Evolutionary conservation across 2,113 vertebrate genomes (phyloP), one percentile per base, ranked within the genome.

Genomic region (Leucoraja erinaceus): DNA sequence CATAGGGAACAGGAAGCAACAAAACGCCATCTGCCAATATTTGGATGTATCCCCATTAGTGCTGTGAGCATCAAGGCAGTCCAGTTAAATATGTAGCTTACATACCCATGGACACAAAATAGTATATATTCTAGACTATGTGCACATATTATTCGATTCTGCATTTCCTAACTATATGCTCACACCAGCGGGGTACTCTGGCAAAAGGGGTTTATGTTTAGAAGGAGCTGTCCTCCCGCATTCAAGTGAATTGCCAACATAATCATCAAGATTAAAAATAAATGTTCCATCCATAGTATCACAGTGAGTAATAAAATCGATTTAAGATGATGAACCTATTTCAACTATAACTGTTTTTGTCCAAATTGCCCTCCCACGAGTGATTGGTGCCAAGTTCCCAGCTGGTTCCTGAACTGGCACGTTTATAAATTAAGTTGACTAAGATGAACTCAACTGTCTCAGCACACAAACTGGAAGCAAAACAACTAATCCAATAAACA

Each of bases 401-500:
- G 90, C 90, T 72, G 66, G 66, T 72, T 54, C 90, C 20, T 47
- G 66, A 91, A 91, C 31, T 72, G 68, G 31, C 83, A 88, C 6
- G 28, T 88, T 88, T 63, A 14, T 63, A 16, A 88, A 88, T 88
- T 56, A 88, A 59, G 61, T 88, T 61, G 83, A 88, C 28, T 18
- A 63, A 31, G 83, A 31, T 66, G 59, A 33, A 66, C 83, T 16
- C 59, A 66, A 63, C 12, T 63, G 28, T 66, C 59, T 31, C 59
- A 31, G n/a, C 59, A 16, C 59, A 88, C 28, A 59, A 88, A 63
- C 83, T 86, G 83, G 56, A 86, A 86, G 28, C 83, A 61, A 22
- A 88, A 88, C 83, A 88, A 88, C 59, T 56, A 12, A 4, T 86
- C 83, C 81, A 81, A 88, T 66, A n/a, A n/a, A 66, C 83, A 66